Base-by-base conservation (phyloP, 2,888 invertebrate genomes). In the Philaethria dido region DNA sequence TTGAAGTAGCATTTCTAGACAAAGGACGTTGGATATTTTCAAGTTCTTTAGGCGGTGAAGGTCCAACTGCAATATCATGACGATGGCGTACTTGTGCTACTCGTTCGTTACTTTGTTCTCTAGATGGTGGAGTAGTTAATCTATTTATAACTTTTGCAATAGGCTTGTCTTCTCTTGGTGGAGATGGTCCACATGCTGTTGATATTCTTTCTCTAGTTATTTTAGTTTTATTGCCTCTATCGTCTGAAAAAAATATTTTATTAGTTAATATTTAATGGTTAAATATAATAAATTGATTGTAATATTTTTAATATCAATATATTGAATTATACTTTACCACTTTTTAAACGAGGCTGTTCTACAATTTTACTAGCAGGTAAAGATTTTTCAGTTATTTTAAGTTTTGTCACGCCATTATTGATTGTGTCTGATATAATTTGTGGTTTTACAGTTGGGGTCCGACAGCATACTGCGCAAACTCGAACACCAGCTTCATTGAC, bases 381-480 rank as follows among this genome's bases (percentile, higher is more conserved):
- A 1, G 68, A 61, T 48, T 71, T 73, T 45, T 76, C 77, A 11
- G 74, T 59, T n/a, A 82, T 65, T 54, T 74, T 77, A 20, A 82
- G 77, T 48, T 74, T 75, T n/a, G 73, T 74, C 71, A 85, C 82
- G 18, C 73, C 76, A 48, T 76, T 76, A 18, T 74, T 77, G 54
- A 77, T 73, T 44, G 70, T 68, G 47, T 75, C 71, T 52, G 72
- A 65, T 65, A 72, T 57, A 55, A 86, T 72, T 16, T 77, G 78
- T 11, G 92, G 84, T 47, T 81, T 84, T 11, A 85, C 81, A 13
- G 93, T 93, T 0, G 95, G 94, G 0, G 98, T 98, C 81, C 97
- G 97, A 80, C 98, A 98, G 81, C 98, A 98, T 61, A 98, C 95
- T 14, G 94, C 93, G 80, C 98, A 98, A 45, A 98, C 96, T 75